Conservation (phyloP, 1,140 invertebrate species). For the Drosophila tani region DNA sequence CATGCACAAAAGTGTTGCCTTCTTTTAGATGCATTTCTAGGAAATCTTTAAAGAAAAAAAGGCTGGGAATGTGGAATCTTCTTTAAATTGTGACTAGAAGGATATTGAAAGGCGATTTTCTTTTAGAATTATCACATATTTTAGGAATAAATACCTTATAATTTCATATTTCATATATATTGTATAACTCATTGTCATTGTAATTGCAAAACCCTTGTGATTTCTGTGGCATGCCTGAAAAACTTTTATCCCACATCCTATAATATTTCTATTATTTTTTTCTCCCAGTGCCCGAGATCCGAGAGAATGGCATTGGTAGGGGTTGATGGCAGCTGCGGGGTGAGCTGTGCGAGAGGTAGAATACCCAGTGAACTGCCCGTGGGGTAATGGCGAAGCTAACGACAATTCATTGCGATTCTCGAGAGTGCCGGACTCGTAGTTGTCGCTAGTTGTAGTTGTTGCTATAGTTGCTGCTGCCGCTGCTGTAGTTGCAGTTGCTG, state of each 20-base stretch:
- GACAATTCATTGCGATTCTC: slow-evolving; percentile 74
- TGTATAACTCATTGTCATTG: no score
- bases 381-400: slow-evolving; percentile 59
- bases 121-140: no score
- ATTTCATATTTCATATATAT: no score
- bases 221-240: no score
- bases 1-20: background rate
- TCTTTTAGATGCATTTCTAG: no score
- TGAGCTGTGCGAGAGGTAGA: slow-evolving; percentile 6
- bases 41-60: background rate
- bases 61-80: background rate
- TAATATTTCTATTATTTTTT: background rate
- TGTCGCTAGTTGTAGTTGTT: background rate
- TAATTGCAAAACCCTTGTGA: no score
- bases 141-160: no score
- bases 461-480: slow-evolving; percentile 12
- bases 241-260: no score
- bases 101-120: no score
- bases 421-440: slow-evolving; percentile 57
- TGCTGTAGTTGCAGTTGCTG: slow-evolving; percentile 15
- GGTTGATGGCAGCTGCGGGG: slow-evolving; percentile 23
- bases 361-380: slow-evolving; percentile 43
- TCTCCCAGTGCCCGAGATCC: slow-evolving; percentile 8
- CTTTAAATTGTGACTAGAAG: background rate
- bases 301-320: slow-evolving; percentile 11